Conservation (phyloP, 1,140 invertebrate genomes). For the Plutomurus gul region DNA sequence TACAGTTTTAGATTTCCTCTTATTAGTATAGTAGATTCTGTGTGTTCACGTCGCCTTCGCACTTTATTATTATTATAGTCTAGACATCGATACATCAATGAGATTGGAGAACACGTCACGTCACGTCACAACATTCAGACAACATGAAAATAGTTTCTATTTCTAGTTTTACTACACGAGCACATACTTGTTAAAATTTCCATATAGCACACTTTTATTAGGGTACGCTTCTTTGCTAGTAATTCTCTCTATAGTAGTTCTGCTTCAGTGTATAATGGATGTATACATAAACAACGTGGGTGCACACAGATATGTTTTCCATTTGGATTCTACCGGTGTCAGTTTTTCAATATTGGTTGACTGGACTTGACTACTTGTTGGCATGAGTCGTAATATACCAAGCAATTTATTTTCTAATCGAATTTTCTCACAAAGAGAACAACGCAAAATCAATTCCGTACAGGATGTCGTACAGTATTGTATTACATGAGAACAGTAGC, state of each 20-base stretch:
- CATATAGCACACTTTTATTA: background rate
- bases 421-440: background rate
- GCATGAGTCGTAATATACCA: background rate
- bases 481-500: no score
- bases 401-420: background rate
- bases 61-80: background rate
- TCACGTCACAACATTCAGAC: slow-evolving; percentile 28
- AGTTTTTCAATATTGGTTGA: background rate
- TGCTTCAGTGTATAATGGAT: no score
- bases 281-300: no score
- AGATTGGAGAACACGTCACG: background rate
- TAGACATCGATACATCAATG: slow-evolving; percentile 12
- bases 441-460: no score
- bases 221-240: no score
- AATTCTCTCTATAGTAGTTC: no score
- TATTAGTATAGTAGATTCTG: background rate
- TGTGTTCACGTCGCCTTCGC: no score
- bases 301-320: no score
- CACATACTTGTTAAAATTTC: no score
- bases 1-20: no score
- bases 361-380: background rate
- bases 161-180: background rate
- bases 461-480: no score
- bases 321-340: background rate
- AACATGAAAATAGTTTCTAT: slow-evolving; percentile 30